Evolutionary conservation across 2,113 vertebrate genomes (phyloP).

Genomic region (Acrocephalus kingi): DNA sequence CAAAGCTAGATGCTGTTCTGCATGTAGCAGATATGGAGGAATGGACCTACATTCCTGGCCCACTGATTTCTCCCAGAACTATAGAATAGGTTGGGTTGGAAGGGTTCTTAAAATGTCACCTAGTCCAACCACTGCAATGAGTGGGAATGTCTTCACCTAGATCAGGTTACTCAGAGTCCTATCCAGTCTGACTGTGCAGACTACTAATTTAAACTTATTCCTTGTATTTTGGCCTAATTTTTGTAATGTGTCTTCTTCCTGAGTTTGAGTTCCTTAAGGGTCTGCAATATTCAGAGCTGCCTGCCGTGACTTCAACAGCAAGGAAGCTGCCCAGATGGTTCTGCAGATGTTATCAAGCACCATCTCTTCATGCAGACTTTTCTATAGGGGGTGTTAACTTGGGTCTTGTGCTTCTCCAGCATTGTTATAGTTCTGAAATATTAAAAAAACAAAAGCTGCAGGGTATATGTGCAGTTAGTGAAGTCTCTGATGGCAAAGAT

Average conservation of each 20-base stretch:
- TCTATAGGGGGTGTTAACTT: neutral
- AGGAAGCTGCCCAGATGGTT: neutral
- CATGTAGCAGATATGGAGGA: accelerated
- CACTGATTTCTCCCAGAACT: neutral
- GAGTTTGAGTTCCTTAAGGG: neutral
- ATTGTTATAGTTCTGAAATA: neutral
- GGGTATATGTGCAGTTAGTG: neutral
- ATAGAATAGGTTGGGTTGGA: neutral
- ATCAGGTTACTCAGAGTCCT: neutral
- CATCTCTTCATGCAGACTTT: neutral
- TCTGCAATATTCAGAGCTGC: neutral
- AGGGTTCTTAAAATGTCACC: neutral
- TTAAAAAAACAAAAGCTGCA: neutral
- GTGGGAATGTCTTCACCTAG: neutral
- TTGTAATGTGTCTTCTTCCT: neutral
- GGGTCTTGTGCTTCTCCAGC: neutral
- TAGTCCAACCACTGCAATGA: neutral
- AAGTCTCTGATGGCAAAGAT: neutral
- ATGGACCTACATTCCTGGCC: neutral
- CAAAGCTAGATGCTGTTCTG: neutral
- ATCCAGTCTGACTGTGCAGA: accelerated
- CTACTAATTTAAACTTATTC: neutral
- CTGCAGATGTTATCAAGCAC: neutral
- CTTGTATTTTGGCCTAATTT: neutral
- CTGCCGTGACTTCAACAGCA: neutral